These are phyloP conservation scores for Indri indri DNA, from an alignment of 2,113 vertebrate genomes.

Conservation along the genomic window DNA sequence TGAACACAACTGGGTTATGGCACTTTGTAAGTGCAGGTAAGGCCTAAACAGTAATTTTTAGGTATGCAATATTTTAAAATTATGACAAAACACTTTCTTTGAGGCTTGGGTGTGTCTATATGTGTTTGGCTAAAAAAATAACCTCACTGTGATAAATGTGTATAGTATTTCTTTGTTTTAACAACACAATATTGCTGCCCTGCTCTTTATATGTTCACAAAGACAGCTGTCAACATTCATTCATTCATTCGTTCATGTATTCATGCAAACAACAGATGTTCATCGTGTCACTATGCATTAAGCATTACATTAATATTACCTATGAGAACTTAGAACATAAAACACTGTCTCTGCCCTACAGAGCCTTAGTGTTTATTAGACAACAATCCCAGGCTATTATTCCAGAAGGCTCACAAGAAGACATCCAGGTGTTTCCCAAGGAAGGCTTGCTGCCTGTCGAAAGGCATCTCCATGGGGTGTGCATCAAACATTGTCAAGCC, in stretches of 20 bases:
- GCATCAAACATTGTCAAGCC: not conserved
- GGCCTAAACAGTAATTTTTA: not conserved
- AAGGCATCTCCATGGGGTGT: not conserved
- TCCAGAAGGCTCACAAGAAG: not conserved
- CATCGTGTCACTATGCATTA: not conserved
- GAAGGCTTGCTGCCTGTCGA: not conserved
- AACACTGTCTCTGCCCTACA: not conserved
- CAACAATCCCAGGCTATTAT: not conserved
- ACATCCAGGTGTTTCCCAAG: not conserved
- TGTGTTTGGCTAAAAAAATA: not conserved
- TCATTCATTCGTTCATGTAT: too few species aligned
- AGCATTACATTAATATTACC: not conserved
- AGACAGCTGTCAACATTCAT: not conserved
- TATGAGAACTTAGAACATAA: not conserved
- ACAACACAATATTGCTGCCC: not conserved
- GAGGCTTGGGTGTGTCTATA: not conserved
- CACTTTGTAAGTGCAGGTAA: not conserved
- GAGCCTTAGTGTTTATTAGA: not conserved
- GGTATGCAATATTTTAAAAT: not conserved
- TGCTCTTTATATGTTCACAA: not conserved
- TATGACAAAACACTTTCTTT: constrained; percentile 19
- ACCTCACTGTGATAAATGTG: not conserved
- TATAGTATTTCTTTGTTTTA: not conserved
- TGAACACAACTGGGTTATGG: not conserved
- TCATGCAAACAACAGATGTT: not conserved